Percentiles rank a stretch among this genome's conserved stretches.
Evolutionary conservation across 2,797 vertebrate genomes (phyloP).

Genomic region (Ceryle rudis): DNA sequence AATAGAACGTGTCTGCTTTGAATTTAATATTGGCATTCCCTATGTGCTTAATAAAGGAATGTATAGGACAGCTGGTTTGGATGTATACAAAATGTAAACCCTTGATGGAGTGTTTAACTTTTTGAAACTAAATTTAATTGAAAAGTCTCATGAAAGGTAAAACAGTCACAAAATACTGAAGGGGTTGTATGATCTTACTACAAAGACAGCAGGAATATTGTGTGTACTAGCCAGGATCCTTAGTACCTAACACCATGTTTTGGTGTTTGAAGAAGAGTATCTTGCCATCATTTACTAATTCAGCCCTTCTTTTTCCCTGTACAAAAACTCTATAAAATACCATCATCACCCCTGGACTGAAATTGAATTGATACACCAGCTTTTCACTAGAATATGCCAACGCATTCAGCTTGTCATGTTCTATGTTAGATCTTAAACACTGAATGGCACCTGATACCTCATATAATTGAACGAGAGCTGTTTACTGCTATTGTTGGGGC

Average conservation of each 20-base stretch:
- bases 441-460: background rate
- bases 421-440: background rate
- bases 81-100: background rate
- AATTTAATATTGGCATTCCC: background rate
- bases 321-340: background rate
- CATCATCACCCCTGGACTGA: background rate
- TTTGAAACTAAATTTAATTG: conserved; percentile 12
- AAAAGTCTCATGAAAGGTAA: conserved; percentile 5
- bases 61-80: background rate
- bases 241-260: background rate
- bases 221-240: background rate
- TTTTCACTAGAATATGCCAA: background rate
- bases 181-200: background rate
- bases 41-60: background rate
- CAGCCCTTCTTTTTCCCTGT: background rate
- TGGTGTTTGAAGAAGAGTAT: background rate
- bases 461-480: background rate
- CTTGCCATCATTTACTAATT: background rate
- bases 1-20: background rate
- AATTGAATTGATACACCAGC: background rate
- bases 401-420: background rate
- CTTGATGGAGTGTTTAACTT: background rate
- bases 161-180: conserved; percentile 6
- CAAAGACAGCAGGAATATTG: background rate
- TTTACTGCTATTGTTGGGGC: background rate